Base-by-base conservation (phyloP, 2,113 vertebrate genomes). In the Narcine bancroftii region DNA sequence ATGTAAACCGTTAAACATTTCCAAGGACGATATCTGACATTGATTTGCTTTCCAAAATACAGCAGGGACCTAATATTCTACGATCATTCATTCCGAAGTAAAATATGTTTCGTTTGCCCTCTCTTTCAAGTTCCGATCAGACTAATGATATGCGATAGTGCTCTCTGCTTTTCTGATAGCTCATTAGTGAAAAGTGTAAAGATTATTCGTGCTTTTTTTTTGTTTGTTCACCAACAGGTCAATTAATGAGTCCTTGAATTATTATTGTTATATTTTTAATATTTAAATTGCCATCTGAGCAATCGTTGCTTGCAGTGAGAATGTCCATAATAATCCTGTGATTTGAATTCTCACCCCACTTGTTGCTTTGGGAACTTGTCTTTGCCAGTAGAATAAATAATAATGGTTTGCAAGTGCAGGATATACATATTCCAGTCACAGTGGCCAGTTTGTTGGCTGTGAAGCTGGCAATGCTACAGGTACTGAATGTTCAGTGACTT, bases 371-470 rank as follows among this genome's bases (percentile, higher is more conserved):
- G 89, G 89, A 91, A 42, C 89, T 69, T 47, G 89, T 29, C 89
- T 91, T 91, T 69, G 39, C 65, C 42, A 69, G 89, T 45, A 65
- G 89, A 91, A 91, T 91, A 69, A 91, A 91, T 69, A 91, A 69
- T 71, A 69, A 69, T 69, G 85, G 60, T 89, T 89, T 89, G 60
- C 56, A 42, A 89, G 65, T 33, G 10, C 42, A 33, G 65, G 29
- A 69, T 63, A 91, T 66, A 66, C n/a, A 66, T 89, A 65, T 89
- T 89, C 60, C 29, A 89, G 87, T 89, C 76, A 89, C 63, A 45
- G 87, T 39, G 60, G 56, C 39, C 63, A 89, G 6, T 53, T 56
- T 39, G 87, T 66, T 65, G 63, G 87, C 87, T 89, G 36, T 66
- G 87, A 89, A 65, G 63, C 10, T 29, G 56, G 56, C 87, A 89